Base-by-base conservation (phyloP, 2,797 vertebrate genomes). In the Protonibea diacanthus region DNA sequence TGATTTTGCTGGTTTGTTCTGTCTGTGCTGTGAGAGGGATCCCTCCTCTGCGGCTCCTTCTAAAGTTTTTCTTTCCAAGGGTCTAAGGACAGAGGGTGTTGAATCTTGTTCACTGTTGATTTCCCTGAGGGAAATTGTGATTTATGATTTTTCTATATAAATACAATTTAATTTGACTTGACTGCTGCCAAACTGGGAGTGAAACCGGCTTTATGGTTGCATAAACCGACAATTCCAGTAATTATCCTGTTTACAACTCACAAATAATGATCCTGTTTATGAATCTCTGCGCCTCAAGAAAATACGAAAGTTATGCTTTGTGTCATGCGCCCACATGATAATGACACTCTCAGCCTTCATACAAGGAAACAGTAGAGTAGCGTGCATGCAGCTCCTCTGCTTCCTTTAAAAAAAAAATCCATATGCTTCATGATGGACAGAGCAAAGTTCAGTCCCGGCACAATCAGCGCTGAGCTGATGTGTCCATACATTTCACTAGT, bases 261-360 rank as follows among this genome's bases (percentile, higher is more conserved):
- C 68, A 84, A 72, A 84, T 88, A 87, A 89, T 82, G 63, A 86
- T 68, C 42, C 48, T 74, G 76, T 78, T 89, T 76, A 79, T 85
- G 47, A 87, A 72, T 48, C 64, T 23, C 55, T 57, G 71, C 2
- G 23, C 65, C 67, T 81, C 6, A 10, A 77, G 78, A 70, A 84
- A 76, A 83, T 65, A 61, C 78, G 66, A 71, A 75, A 76, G 58
- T 64, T 40, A 18, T 33, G 61, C 18, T 88, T 72, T 55, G 25
- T 44, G 68, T 60, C 65, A 44, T 38, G 25, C 9, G 1, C n/a
- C 27, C n/a, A 8, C 69, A 57, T 70, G 20, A 74, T 83, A 78
- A 74, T 12, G 33, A 38, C 33, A 38, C 33, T 38, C 21, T 70
- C 23, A 3, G 17, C 64, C 33, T 76, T 80, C 57, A 72, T 47